These are phyloP conservation scores for Callopanchax toddi DNA, from an alignment of 2,113 vertebrate genomes.

Conservation along the genomic window DNA sequence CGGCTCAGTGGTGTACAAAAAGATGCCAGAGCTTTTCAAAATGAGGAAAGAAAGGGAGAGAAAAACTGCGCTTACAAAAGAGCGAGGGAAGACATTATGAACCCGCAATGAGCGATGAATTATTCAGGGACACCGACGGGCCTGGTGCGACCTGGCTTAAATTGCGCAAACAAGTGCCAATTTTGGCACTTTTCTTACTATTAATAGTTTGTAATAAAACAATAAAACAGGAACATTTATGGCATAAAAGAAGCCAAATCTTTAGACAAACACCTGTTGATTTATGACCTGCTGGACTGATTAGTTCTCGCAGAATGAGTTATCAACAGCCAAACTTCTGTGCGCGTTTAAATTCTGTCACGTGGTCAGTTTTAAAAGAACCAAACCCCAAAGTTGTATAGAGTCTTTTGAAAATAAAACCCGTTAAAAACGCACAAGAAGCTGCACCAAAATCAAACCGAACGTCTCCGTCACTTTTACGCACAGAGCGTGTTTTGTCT, in stretches of 20 bases:
- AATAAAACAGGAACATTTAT: too few relatives aligned
- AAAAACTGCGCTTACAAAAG: slow-evolving; percentile 95
- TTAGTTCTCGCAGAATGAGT: too few relatives aligned
- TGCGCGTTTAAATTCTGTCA: not conserved
- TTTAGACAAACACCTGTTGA: slow-evolving; percentile 76
- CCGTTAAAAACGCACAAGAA: not conserved
- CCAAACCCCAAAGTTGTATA: too few relatives aligned
- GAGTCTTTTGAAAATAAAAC: too few relatives aligned
- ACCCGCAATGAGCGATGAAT: slow-evolving; percentile 99
- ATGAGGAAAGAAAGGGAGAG: slow-evolving; percentile 95
- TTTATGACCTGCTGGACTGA: slow-evolving; percentile 65
- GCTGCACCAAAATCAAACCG: not conserved
- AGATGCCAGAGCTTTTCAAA: slow-evolving; percentile 96
- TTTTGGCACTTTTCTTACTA: slow-evolving; percentile 69
- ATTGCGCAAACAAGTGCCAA: slow-evolving; percentile 86
- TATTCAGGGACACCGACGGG: slow-evolving; percentile 96
- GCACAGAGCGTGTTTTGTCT: slow-evolving; percentile 65
- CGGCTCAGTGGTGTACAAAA: slow-evolving; percentile 96
- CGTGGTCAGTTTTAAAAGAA: not conserved
- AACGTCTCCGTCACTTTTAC: slow-evolving; percentile 38
- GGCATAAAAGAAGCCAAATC: not conserved
- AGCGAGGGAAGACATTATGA: slow-evolving; percentile 97
- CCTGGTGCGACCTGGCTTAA: slow-evolving; percentile 88
- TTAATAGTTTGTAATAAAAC: slow-evolving; percentile 54
- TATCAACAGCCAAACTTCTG: not conserved